Evolutionary conservation across 1,140 invertebrate genomes (phyloP).

Genomic region (Probaryconus sp.): DNA sequence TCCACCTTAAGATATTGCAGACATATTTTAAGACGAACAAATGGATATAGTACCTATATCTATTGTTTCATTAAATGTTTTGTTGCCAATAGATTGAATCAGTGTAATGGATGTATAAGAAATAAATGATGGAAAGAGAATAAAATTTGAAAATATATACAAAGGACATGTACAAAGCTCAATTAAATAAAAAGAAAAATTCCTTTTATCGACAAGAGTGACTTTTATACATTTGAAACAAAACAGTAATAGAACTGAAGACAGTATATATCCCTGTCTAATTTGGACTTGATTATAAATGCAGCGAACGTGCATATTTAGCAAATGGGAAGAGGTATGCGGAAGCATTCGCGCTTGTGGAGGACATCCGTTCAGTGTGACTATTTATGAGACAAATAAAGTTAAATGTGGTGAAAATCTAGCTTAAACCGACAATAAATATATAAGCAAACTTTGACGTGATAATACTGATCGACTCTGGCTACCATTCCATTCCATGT

Average conservation of each 20-base stretch:
- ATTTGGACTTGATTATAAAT: conserved; percentile 27
- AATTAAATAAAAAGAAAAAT: too few species aligned
- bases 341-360: conserved; percentile 26
- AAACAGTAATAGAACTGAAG: conserved; percentile 12
- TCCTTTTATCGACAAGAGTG: too few species aligned
- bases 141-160: too few species aligned
- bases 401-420: conserved; percentile 66
- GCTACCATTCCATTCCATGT: conserved; percentile 36
- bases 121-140: too few species aligned
- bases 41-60: too few species aligned
- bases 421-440: conserved; percentile 61
- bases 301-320: conserved; percentile 23
- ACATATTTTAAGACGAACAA: too few species aligned
- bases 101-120: too few species aligned
- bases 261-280: conserved; percentile 10
- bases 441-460: conserved; percentile 57
- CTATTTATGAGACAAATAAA: conserved; percentile 62
- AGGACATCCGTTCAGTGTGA: conserved; percentile 20
- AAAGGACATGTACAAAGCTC: too few species aligned
- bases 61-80: too few species aligned
- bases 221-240: neutral
- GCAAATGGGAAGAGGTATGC: conserved; percentile 8
- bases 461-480: conserved; percentile 58
- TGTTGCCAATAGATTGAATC: too few species aligned
- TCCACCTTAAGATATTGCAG: too few species aligned